Evolutionary conservation across 2,888 invertebrate species (phyloP), one percentile per base, ranked within the genome.

Genomic region (Agrochola circellaris): DNA sequence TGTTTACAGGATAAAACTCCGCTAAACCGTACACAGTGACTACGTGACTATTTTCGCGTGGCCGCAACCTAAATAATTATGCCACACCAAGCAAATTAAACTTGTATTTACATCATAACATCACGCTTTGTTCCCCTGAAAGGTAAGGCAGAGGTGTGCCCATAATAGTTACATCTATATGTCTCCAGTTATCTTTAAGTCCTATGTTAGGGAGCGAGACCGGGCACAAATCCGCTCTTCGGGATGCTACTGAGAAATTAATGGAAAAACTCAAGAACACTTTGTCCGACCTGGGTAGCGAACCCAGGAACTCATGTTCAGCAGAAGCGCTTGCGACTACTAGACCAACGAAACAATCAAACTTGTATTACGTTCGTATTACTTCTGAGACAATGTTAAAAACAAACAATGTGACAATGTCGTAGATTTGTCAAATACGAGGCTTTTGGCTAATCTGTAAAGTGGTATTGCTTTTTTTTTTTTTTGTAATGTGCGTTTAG

Each of bases 41-140:
- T 88, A 88, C 88, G 88, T 88, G 88, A 88, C 89, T 75, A 81
- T 83, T 79, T 83, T 78, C 71, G 76, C 83, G 86, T 88, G 45
- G 30, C 26, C 76, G 60, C 69, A 68, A 82, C 75, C 78, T 77
- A 77, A 75, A 73, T 79, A 72, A 75, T 73, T 67, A 72, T 64
- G 56, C 45, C 3, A n/a, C 8, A 54, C 0, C 34, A 69, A 65
- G 72, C 61, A 68, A 68, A 67, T 69, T 60, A 61, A 60, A 76
- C 8, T n/a, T 30, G 48, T 64, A 62, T 61, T 73, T 58, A 34
- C 51, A 48, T 48, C 8, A 45, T 13, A 51, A 30, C 9, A 51
- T 9, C 15, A 67, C 30, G 30, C 23, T 2, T 23, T 1, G 6
- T 15, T 66, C 23, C 15, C 1, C 2, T 1, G 4, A 45, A 1